A percentile compares a stretch with the other conserved stretches of the same genome.
Evolutionary conservation across 2,888 invertebrate species (phyloP).

Genomic region (Trisateles emortualis): DNA sequence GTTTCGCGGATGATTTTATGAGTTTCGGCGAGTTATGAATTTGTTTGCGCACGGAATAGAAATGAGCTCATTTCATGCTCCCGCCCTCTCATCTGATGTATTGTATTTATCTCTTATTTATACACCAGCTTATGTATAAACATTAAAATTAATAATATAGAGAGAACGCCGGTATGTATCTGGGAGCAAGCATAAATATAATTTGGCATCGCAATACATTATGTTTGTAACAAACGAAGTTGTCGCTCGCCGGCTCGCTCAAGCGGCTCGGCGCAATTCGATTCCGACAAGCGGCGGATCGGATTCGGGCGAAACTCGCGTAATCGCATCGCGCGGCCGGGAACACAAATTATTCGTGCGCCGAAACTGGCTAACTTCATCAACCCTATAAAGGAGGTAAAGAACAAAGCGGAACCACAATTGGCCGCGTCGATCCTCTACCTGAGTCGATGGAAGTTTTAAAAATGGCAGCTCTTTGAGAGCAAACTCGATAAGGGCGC

Average conservation of each 20-base stretch:
- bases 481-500: conserved; percentile 80
- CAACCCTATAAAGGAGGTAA: conserved; percentile 81
- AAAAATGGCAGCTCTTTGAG: conserved; percentile 85
- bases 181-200: conserved; percentile 40
- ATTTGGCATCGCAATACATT: conserved; percentile 54
- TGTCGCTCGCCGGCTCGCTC: conserved; percentile 59
- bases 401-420: conserved; percentile 85
- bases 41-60: conserved; percentile 69
- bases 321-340: conserved; percentile 81
- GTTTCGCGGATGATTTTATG: conserved; percentile 75
- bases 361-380: conserved; percentile 84
- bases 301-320: conserved; percentile 75
- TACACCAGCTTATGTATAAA: conserved; percentile 43
- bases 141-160: conserved; percentile 25
- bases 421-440: conserved; percentile 73
- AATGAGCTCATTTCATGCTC: conserved; percentile 61
- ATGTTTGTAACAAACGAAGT: conserved; percentile 70
- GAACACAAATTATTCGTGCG: conserved; percentile 83
- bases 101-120: conserved; percentile 44
- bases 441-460: conserved; percentile 82
- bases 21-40: conserved; percentile 74
- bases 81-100: conserved; percentile 25
- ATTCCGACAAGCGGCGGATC: conserved; percentile 73
- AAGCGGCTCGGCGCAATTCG: conserved; percentile 71
- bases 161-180: conserved; percentile 23